A percentile compares a stretch with the other conserved stretches of the same genome.
phyloP scores from a whole-genome alignment of 2,888 invertebrate genomes.

The Plebejus melissa region DNA sequence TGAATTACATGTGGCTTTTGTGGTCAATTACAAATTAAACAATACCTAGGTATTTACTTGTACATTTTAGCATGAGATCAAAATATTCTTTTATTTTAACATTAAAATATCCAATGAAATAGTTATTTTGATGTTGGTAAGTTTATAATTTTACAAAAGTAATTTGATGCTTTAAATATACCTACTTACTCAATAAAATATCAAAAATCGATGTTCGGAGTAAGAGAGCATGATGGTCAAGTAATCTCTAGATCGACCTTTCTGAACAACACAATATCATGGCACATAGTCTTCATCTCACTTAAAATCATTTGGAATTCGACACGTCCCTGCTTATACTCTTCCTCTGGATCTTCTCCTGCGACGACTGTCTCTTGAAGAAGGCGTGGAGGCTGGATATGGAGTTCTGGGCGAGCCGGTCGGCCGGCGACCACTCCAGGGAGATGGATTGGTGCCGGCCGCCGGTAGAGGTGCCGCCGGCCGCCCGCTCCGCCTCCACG shows the following conservation, averaged over 20 bases:
- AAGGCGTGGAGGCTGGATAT: constrained; percentile 90
- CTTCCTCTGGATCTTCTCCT: constrained; percentile 66
- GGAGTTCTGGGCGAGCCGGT: constrained; percentile 86
- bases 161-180: not conserved
- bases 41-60: not conserved
- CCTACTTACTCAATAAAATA: not conserved
- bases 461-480: constrained; percentile 72
- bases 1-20: not conserved
- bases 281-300: constrained; percentile 58
- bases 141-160: not conserved
- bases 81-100: constrained; percentile 21
- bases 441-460: constrained; percentile 85
- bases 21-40: not conserved
- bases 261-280: constrained; percentile 54
- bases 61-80: constrained; percentile 15
- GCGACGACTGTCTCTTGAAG: constrained; percentile 82
- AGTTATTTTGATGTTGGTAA: too few relatives aligned
- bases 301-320: constrained; percentile 49
- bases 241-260: constrained; percentile 39
- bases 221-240: not conserved
- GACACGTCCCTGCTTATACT: constrained; percentile 53
- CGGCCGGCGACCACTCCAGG: constrained; percentile 85
- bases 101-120: not conserved
- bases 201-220: not conserved
- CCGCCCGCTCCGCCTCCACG: constrained; percentile 68